Conservation (phyloP, 53 echinoderm and acorn worm species). For the Patiria pectinifera region DNA sequence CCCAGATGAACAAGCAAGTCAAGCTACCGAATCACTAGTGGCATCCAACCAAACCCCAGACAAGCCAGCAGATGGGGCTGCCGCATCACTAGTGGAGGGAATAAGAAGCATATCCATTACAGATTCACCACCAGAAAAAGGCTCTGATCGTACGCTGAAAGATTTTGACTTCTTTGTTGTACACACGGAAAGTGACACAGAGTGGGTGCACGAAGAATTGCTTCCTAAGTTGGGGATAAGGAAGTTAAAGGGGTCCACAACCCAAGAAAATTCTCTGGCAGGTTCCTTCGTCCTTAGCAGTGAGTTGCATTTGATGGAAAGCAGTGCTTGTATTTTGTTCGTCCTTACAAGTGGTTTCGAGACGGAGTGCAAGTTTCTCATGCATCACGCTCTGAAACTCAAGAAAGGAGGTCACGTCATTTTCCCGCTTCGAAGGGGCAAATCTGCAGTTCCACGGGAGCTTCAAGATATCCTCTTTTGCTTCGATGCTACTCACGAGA, state of each 20-base stretch:
- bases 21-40: neutral
- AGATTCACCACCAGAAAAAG: neutral
- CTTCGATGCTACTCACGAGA: neutral
- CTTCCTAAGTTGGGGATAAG: neutral
- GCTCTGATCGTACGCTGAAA: neutral
- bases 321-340: neutral
- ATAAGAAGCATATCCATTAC: neutral
- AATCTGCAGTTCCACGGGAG: neutral
- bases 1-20: neutral
- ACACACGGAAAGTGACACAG: too few species aligned
- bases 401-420: neutral
- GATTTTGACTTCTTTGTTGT: too few species aligned
- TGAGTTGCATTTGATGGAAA: neutral
- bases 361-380: neutral
- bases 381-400: neutral
- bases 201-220: neutral
- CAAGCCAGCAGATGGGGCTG: too few species aligned
- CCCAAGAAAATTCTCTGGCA: neutral
- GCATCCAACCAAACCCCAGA: too few species aligned
- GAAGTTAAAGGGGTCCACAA: neutral
- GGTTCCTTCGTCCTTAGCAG: neutral
- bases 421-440: neutral
- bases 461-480: neutral
- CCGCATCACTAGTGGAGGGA: too few species aligned
- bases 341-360: neutral